Evolutionary conservation across 2,113 vertebrate genomes (phyloP), one percentile per base, ranked within the genome.

Genomic region (Sigmodon hispidus): DNA sequence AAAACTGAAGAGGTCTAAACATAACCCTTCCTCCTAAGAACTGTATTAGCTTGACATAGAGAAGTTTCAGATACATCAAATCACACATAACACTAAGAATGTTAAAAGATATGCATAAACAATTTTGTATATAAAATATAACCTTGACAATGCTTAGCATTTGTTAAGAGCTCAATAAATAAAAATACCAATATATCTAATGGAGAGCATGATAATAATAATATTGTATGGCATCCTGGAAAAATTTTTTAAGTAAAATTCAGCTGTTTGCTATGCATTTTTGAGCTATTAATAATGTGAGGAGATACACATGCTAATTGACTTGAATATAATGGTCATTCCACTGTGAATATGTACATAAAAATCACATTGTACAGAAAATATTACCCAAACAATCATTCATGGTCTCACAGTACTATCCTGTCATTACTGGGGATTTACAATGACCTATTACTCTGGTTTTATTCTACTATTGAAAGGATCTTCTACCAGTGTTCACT

Each of bases 401-500:
- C 52, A 88, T 24, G 31, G 10, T 61, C 40, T 87, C 61, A 45
- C 19, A 70, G n/a, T 36, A 84, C 84, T 84, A 81, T 77, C 36
- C 77, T 81, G 29, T 36, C 59, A 43, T 63, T 65, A 67, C 43
- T 90, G 40, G 85, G 43, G 34, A 87, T 34, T 83, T 70, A 13
- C 34, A 57, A 57, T 21, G 21, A 72, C 76, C 24, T 90, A 55
- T 83, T 70, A 72, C 36, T 16, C 52, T 65, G 34, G 40, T 72
- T 91, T 59, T 72, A 34, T 83, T 89, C 88, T 77, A 89, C 91
- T 89, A 57, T 29, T 34, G 57, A 59, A 81, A 26, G n/a, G 21
- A 93, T 91, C n/a, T 43, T 93, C 76, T 89, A 80, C 34, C 90
- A 88, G 92, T 75, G 55, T 55, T 75, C 89, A 93, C 8, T 55